Evolutionary conservation across 1,140 invertebrate species (phyloP).

Genomic region (Lepidurus couesii): DNA sequence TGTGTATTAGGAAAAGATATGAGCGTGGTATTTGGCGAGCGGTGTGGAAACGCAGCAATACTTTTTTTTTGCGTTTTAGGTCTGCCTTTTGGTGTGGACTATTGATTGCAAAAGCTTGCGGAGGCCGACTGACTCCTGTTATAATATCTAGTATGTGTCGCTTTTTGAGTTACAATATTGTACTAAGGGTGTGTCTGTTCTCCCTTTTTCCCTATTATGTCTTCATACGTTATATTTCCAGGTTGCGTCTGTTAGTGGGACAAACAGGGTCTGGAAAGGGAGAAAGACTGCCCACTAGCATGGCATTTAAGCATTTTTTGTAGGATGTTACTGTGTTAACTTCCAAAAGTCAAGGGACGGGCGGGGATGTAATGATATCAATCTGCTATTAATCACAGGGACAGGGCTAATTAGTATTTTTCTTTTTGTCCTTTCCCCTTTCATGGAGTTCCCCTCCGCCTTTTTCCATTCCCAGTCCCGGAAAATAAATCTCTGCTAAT

Average conservation of each 20-base stretch:
- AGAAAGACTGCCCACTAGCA: not conserved
- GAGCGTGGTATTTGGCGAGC: too few species aligned
- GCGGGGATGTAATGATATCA: not conserved
- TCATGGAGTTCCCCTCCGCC: not conserved
- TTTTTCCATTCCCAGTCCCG: not conserved
- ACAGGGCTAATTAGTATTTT: not conserved
- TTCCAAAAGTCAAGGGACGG: slow-evolving; percentile 3
- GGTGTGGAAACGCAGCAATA: too few species aligned
- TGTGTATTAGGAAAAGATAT: too few species aligned
- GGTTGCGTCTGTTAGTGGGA: not conserved
- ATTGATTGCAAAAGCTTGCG: slow-evolving; percentile 10
- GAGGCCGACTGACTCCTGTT: not conserved
- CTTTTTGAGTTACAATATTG: not conserved
- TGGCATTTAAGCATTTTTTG: not conserved
- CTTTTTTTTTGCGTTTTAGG: not conserved
- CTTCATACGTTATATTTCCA: not conserved
- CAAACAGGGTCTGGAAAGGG: not conserved
- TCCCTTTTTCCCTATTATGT: not conserved
- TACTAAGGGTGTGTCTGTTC: not conserved
- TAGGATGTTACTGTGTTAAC: not conserved
- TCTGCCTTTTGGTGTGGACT: not conserved
- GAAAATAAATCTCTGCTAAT: not conserved
- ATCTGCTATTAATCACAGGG: slow-evolving; percentile 15
- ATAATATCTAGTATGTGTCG: not conserved
- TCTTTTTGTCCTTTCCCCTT: not conserved